Base-by-base conservation (phyloP, 2,797 vertebrate species). In the Orestias chungarensis region DNA sequence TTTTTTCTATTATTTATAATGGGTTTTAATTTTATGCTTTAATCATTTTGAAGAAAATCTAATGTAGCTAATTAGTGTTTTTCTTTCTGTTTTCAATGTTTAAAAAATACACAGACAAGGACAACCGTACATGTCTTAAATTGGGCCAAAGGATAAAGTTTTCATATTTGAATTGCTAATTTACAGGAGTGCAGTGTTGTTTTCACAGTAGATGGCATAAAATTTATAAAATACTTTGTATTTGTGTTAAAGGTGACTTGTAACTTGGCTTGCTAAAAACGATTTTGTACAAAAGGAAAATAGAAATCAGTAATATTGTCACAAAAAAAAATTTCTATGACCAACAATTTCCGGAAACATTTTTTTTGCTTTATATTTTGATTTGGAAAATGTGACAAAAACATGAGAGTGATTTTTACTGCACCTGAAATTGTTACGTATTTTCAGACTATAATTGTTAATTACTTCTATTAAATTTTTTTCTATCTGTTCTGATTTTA, bases 361-460 rank as follows among this genome's bases (percentile, higher is more conserved):
- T 52, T 27, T 52, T 6, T 52, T 54, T 25, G 49, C 11, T 52
- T 27, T 27, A 52, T 27, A 25, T 33, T n/a, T 61, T 7, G 4
- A 23, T 38, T n/a, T 61, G 10, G 35, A n/a, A 38, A 38, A 3
- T 61, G 12, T 40, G 23, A 38, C n/a, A 5, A 40, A 61, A 61
- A 14, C 1, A 38, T 12, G 6, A n/a, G n/a, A 6, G 23, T 4
- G 0, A 35, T 59, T 59, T n/a, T 35, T 23, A 35, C 31, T 59
- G 31, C 20, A 33, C n/a, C n/a, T n/a, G n/a, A n/a, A n/a, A n/a
- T 17, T 15, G 1, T 66, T 31, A 3, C 23, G 14, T 5, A 47
- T 69, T 33, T 78, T 3, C 65, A 72, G 6, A 43, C 75, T 72
- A 59, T 76, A 59, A 76, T 73, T 75, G 35, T 11, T n/a, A n/a